Evolutionary conservation across 2,113 vertebrate species (phyloP).

Genomic region (Shinisaurus crocodilurus): DNA sequence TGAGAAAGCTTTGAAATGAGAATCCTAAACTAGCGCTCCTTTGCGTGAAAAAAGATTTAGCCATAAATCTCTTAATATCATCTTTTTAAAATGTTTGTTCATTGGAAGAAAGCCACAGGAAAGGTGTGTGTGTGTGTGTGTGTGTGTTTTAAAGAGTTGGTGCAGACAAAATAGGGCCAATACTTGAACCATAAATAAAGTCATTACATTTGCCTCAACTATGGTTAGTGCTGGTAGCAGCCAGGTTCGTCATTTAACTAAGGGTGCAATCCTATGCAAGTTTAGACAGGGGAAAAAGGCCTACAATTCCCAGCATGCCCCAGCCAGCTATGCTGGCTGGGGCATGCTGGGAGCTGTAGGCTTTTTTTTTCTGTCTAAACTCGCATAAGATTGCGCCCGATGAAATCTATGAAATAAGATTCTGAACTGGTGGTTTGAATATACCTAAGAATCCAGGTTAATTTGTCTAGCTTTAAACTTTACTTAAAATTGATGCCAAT

Average conservation of each 20-base stretch:
- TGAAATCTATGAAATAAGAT: no score
- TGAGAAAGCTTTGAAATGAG: background rate
- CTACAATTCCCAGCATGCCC: no score
- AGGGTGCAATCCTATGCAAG: no score
- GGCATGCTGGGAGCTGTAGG: no score
- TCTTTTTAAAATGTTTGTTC: constrained; percentile 22
- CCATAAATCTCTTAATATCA: constrained; percentile 6
- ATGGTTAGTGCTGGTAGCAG: no score
- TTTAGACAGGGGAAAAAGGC: no score
- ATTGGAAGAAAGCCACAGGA: constrained; percentile 18
- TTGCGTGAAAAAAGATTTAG: background rate
- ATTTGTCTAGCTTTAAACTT: background rate
- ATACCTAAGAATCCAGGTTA: background rate
- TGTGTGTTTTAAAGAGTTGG: background rate
- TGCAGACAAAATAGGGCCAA: background rate
- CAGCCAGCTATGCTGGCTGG: no score
- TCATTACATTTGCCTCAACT: background rate
- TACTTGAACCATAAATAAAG: background rate
- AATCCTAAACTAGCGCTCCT: background rate
- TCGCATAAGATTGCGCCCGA: no score
- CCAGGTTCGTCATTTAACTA: background rate
- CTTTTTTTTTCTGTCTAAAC: no score
- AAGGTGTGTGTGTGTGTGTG: constrained; percentile 23
- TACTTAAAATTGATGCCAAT: background rate
- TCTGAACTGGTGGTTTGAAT: background rate